Conservation (phyloP, 2,888 invertebrate genomes). For the Lomographa bimaculata region DNA sequence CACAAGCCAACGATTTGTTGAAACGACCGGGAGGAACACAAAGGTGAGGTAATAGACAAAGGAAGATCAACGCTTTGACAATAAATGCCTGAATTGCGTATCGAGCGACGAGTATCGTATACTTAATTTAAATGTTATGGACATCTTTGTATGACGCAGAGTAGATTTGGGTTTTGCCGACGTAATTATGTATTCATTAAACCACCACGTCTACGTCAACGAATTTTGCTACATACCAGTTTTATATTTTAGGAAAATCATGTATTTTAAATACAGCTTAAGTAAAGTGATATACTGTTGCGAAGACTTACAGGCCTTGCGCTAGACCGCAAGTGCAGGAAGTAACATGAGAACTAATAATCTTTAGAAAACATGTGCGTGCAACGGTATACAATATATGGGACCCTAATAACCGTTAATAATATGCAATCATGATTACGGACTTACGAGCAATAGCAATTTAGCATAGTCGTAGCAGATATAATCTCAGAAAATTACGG, state of each 20-base stretch:
- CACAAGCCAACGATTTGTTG: constrained; percentile 32
- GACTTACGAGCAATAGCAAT: too few relatives aligned
- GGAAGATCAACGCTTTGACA: too few relatives aligned
- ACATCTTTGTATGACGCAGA: too few relatives aligned
- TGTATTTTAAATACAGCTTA: neutral
- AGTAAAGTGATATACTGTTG: constrained; percentile 21
- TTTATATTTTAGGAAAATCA: constrained; percentile 1
- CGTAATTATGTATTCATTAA: too few relatives aligned
- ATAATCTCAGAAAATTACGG: too few relatives aligned
- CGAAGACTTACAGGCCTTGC: constrained; percentile 40
- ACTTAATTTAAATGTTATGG: too few relatives aligned
- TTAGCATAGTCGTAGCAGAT: too few relatives aligned
- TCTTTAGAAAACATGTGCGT: constrained; percentile 37
- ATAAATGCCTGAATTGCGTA: too few relatives aligned
- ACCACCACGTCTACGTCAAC: too few relatives aligned
- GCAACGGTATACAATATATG: constrained; percentile 17
- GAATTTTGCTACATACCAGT: too few relatives aligned
- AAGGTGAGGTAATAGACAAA: constrained; percentile 12
- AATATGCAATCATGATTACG: neutral
- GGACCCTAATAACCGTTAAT: constrained; percentile 1
- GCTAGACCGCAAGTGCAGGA: constrained; percentile 54
- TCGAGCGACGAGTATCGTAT: too few relatives aligned
- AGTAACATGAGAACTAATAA: constrained; percentile 50
- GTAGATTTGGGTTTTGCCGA: too few relatives aligned
- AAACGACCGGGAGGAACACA: constrained; percentile 14